Evolutionary conservation across 1,140 invertebrate genomes (phyloP).

Genomic region (Drosophila pectinifera): DNA sequence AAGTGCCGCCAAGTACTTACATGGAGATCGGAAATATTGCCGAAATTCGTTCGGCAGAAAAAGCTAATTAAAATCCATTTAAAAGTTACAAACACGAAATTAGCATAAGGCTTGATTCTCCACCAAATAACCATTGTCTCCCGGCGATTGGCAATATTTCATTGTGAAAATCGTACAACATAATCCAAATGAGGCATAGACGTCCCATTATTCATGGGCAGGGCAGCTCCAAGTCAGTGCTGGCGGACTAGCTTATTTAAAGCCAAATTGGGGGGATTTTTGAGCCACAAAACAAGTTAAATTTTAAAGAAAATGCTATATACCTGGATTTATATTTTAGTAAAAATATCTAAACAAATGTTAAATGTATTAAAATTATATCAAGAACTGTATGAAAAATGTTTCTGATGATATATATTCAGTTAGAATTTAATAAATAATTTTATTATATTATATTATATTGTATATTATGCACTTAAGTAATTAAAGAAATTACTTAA

Average conservation of each 20-base stretch:
- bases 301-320: not conserved
- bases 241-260: not conserved
- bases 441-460: too few relatives aligned
- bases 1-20: slow-evolving; percentile 46
- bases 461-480: too few relatives aligned
- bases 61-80: slow-evolving; percentile 75
- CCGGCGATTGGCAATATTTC: slow-evolving; percentile 64
- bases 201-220: slow-evolving; percentile 62
- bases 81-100: slow-evolving; percentile 61
- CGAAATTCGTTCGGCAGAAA: slow-evolving; percentile 41
- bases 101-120: slow-evolving; percentile 59
- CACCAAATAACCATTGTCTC: slow-evolving; percentile 46
- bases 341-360: not conserved
- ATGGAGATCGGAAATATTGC: slow-evolving; percentile 46
- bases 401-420: too few relatives aligned
- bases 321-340: too few relatives aligned
- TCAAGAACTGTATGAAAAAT: rapidly evolving
- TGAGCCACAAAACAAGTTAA: not conserved
- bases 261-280: not conserved
- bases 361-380: not conserved
- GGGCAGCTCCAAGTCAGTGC: slow-evolving; percentile 14
- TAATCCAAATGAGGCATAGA: slow-evolving; percentile 61
- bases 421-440: not conserved
- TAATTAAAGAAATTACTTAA: too few relatives aligned
- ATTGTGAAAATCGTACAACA: slow-evolving; percentile 64